A percentile compares a stretch with the other conserved stretches of the same genome.
These are phyloP conservation scores for Delphinapterus leucas DNA, from an alignment of 2,113 vertebrate genomes.

Conservation along the genomic window DNA sequence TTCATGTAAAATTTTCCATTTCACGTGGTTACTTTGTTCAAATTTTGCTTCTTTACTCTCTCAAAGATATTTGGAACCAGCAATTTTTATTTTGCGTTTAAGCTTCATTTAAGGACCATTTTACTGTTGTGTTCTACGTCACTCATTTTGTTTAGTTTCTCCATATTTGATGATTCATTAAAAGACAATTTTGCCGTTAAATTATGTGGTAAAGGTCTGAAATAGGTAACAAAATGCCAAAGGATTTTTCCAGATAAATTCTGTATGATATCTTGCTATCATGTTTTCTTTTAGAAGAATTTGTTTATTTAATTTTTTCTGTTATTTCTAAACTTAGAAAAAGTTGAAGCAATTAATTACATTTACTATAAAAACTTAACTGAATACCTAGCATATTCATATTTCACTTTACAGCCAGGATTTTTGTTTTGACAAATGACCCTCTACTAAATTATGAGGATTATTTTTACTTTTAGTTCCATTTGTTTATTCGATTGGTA, in stretches of 20 bases:
- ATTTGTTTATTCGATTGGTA: background rate
- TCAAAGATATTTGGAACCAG: background rate
- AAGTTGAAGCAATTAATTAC: background rate
- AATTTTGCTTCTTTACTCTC: background rate
- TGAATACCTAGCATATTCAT: background rate
- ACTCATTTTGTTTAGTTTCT: conserved; percentile 15
- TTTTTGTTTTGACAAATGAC: background rate
- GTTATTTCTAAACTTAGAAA: background rate
- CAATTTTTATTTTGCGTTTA: background rate
- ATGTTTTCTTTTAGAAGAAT: background rate
- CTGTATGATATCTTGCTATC: background rate
- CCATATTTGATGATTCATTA: background rate
- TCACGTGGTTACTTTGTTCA: background rate
- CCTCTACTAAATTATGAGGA: background rate
- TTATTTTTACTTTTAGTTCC: background rate
- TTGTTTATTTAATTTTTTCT: background rate
- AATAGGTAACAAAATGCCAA: background rate
- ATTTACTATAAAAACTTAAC: background rate
- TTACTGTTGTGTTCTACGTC: background rate
- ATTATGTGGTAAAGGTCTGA: background rate
- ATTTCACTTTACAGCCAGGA: background rate
- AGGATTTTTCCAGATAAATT: background rate
- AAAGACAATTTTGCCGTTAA: background rate
- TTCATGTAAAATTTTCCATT: background rate
- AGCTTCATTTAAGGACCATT: background rate